phyloP scores from a whole-genome alignment of 2,797 vertebrate genomes.

The Geotrypetes seraphini region DNA sequence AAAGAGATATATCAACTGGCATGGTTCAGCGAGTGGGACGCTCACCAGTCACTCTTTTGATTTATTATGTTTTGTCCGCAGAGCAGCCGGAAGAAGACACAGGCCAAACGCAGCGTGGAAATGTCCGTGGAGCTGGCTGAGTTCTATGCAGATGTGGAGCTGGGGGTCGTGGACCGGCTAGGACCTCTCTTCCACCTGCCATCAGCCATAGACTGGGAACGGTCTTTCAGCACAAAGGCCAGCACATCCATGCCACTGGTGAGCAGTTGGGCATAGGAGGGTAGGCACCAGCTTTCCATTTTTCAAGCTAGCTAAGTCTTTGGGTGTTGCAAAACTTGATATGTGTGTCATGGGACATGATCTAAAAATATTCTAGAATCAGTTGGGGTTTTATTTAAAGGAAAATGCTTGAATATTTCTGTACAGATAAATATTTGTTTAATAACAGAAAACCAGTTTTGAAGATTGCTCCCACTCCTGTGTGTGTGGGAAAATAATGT shows the following conservation, averaged over 20 bases:
- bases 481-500: no score
- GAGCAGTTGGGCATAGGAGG: not conserved
- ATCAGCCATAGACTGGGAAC: slow-evolving; percentile 31
- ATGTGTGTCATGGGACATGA: not conserved
- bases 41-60: not conserved
- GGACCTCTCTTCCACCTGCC: slow-evolving; percentile 42
- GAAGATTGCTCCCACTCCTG: no score
- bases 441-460: no score
- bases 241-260: slow-evolving; percentile 29
- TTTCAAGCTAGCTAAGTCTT: no score
- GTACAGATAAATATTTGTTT: no score
- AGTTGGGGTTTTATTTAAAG: no score
- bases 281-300: not conserved
- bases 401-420: no score
- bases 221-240: not conserved
- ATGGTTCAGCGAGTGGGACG: no score
- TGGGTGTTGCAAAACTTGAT: no score
- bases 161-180: slow-evolving; percentile 70
- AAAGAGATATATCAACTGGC: no score
- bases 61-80: slow-evolving; percentile 18
- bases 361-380: not conserved
- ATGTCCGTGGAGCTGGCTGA: slow-evolving; percentile 66
- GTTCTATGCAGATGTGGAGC: slow-evolving; percentile 69
- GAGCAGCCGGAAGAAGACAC: slow-evolving; percentile 44
- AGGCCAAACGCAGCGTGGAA: slow-evolving; percentile 51